Evolutionary conservation across 2,113 vertebrate genomes (phyloP).

Genomic region (Numenius arquata): DNA sequence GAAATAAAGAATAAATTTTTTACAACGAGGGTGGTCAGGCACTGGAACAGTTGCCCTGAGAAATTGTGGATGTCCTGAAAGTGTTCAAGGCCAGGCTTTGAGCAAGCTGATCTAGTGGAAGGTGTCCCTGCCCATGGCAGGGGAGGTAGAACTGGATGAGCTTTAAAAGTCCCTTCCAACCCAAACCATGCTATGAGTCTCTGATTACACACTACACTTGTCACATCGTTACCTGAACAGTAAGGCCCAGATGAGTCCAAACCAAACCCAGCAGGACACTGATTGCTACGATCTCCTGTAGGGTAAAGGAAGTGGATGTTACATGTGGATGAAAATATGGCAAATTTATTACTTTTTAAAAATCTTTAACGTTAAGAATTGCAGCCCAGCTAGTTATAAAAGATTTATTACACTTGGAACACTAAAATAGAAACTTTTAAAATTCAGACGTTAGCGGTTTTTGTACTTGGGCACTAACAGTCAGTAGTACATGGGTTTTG

Average conservation of each 20-base stretch:
- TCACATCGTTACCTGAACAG: constrained; percentile 82
- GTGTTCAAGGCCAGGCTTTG: background rate
- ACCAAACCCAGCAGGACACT: constrained; percentile 88
- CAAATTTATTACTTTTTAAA: background rate
- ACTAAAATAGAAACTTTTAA: background rate
- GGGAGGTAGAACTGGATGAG: background rate
- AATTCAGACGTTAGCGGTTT: background rate
- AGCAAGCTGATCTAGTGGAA: background rate
- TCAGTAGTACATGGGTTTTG: background rate
- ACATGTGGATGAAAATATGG: background rate
- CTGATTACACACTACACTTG: background rate
- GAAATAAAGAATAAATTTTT: background rate
- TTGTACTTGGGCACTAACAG: background rate
- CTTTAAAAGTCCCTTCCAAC: background rate
- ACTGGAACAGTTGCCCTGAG: background rate
- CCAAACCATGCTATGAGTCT: background rate
- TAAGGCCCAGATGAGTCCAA: constrained; percentile 86
- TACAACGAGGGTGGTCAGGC: fast-evolving
- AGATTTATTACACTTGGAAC: background rate
- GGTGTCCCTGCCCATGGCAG: background rate
- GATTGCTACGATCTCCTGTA: constrained; percentile 91
- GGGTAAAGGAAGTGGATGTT: background rate
- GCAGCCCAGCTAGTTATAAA: background rate
- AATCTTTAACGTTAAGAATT: background rate
- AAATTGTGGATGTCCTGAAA: background rate